Base-by-base conservation (phyloP, 2,797 vertebrate species). In the Paedocypris micromegethes region DNA sequence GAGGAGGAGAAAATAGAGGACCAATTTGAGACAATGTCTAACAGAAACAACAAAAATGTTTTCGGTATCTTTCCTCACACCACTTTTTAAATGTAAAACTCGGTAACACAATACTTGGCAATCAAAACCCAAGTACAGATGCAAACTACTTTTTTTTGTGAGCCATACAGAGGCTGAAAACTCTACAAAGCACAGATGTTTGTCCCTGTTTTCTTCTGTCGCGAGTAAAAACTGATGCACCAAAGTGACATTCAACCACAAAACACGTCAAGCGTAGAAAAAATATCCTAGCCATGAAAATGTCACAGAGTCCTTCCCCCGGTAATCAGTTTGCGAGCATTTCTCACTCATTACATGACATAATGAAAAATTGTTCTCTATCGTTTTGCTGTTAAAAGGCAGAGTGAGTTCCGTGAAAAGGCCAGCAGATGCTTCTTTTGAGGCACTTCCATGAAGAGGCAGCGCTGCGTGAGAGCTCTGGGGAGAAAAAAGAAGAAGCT, bases 1-100 rank as follows among this genome's bases (percentile, higher is more conserved):
- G 86, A 90, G 90, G 85, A 97, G 93, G 93, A 23, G 93, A 92
- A 95, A 94, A 94, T 85, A 78, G 84, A 72, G 89, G 87, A 88
- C 89, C 89, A 88, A 88, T 91, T 91, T 94, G 92, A 23, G 23
- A 23, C 23, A 23, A 23, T 89, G 92, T 94, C 93, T 94, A 92
- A 93, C 93, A 93, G 86, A 86, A 89, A 92, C 85, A 89, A 90
- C 82, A 83, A 84, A 85, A 87, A 86, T 81, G 65, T 79, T 81
- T 68, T 81, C 73, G 79, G 83, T 87, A 89, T 86, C 83, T 78
- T 79, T 84, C 85, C 87, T 85, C 87, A 83, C 88, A 62, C 89
- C 86, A 23, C 23, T 23, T 23, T 23, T 23, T 23, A 23, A 23
- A 23, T 23, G 23, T 23, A 23, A 23, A 23, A 23, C 23, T 23